Evolutionary conservation across 2,113 vertebrate genomes (phyloP).

Genomic region (Sinocyclocheilus rhinocerous): DNA sequence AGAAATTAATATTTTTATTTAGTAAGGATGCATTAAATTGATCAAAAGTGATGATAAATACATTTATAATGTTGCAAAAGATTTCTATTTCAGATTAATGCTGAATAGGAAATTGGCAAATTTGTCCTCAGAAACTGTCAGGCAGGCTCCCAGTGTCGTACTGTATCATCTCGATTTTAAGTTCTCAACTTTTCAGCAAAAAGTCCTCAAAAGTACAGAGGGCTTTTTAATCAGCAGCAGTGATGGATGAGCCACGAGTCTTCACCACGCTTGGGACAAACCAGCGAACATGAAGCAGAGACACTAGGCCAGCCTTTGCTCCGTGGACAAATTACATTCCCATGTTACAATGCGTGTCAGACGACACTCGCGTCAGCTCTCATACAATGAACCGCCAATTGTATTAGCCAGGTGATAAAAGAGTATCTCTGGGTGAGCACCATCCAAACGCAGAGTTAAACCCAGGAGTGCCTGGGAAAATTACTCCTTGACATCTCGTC

Average conservation of each 20-base stretch:
- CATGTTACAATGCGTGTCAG: slow-evolving; percentile 81
- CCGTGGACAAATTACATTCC: slow-evolving; percentile 80
- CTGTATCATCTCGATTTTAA: slow-evolving; percentile 55
- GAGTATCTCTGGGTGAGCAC: slow-evolving; percentile 59
- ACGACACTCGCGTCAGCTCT: slow-evolving; percentile 78
- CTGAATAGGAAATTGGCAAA: slow-evolving; percentile 10
- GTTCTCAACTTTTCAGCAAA: slow-evolving; percentile 68
- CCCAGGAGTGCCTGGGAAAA: slow-evolving; percentile 69
- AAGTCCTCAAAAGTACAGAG: slow-evolving; percentile 60
- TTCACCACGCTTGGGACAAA: slow-evolving; percentile 68
- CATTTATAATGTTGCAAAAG: no score
- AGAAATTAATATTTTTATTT: no score
- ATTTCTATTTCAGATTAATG: no score
- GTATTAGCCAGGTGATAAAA: slow-evolving; percentile 77
- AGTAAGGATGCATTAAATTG: no score
- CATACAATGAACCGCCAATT: slow-evolving; percentile 77
- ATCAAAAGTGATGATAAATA: no score
- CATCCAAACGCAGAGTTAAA: slow-evolving; percentile 65
- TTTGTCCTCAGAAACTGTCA: slow-evolving; percentile 44
- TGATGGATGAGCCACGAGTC: slow-evolving; percentile 79
- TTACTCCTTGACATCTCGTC: slow-evolving; percentile 69
- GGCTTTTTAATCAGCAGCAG: slow-evolving; percentile 76
- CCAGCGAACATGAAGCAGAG: slow-evolving; percentile 66
- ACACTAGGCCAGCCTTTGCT: slow-evolving; percentile 76
- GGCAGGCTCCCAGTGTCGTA: slow-evolving; percentile 49